Evolutionary conservation across 2,113 vertebrate species (phyloP).

Genomic region (Onychostoma macrolepis): DNA sequence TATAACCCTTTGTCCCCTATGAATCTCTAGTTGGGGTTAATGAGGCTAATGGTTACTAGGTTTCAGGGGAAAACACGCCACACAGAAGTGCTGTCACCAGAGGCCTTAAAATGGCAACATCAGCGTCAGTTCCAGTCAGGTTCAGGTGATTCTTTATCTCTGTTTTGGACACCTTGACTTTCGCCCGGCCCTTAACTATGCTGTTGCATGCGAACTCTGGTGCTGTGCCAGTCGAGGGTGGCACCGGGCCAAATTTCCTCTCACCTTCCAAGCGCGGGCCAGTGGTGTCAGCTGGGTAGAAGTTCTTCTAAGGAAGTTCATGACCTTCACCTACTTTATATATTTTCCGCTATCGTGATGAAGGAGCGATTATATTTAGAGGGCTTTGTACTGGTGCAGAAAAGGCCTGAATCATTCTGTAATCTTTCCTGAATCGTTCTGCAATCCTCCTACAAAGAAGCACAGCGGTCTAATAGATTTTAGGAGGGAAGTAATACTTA

Average conservation of each 20-base stretch:
- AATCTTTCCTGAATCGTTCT: neutral
- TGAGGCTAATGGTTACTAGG: slow-evolving; percentile 31
- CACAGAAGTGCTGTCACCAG: neutral
- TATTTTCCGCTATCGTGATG: slow-evolving; percentile 38
- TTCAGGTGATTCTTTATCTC: neutral
- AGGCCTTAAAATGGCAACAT: neutral
- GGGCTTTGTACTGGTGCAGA: slow-evolving; percentile 2
- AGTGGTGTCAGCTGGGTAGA: slow-evolving; percentile 37
- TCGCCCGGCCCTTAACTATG: neutral
- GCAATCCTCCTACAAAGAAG: slow-evolving; percentile 7
- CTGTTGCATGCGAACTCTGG: slow-evolving; percentile 27
- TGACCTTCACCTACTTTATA: slow-evolving; percentile 49
- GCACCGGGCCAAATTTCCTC: neutral
- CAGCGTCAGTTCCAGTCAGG: neutral
- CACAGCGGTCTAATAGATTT: slow-evolving; percentile 12
- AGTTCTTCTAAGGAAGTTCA: slow-evolving; percentile 50
- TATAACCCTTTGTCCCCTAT: slow-evolving; percentile 35
- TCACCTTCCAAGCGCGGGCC: slow-evolving; percentile 36
- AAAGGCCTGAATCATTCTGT: slow-evolving; percentile 11
- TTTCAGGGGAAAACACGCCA: neutral
- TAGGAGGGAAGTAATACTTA: neutral
- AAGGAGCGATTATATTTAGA: slow-evolving; percentile 27
- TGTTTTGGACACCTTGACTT: neutral
- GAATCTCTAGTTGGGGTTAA: slow-evolving; percentile 43
- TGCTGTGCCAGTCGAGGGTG: slow-evolving; percentile 9